These are phyloP conservation scores for Aleiodes testaceus DNA, from an alignment of 2,888 invertebrate genomes.

Conservation along the genomic window DNA sequence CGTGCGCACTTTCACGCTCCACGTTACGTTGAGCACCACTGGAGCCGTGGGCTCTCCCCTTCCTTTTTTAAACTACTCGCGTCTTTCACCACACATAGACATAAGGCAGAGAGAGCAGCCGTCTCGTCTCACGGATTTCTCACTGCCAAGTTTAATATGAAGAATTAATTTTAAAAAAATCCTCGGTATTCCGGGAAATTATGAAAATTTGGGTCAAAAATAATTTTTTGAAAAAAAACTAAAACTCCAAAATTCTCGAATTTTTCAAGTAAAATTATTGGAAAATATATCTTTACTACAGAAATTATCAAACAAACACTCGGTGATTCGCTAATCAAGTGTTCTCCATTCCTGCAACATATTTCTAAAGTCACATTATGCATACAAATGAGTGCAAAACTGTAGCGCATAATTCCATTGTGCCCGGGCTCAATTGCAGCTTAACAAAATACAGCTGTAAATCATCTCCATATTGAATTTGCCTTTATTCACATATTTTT, in stretches of 20 bases:
- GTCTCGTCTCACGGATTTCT: slow-evolving; percentile 34
- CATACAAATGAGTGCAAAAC: slow-evolving; percentile 27
- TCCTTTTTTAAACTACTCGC: not conserved
- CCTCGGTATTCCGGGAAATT: no score
- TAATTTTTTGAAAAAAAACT: no score
- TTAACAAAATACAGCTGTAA: not conserved
- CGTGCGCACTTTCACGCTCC: slow-evolving; percentile 66
- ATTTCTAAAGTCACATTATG: slow-evolving; percentile 28
- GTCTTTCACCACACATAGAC: slow-evolving; percentile 31
- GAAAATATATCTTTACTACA: no score
- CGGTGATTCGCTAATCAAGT: slow-evolving; percentile 2
- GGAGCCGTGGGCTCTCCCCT: slow-evolving; percentile 39
- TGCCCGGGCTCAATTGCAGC: slow-evolving; percentile 9
- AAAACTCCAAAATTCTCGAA: no score
- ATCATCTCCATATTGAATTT: not conserved
- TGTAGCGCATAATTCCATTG: slow-evolving; percentile 6
- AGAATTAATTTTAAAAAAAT: not conserved
- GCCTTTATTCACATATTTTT: not conserved
- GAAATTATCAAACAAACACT: slow-evolving; percentile 8
- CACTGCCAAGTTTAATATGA: slow-evolving; percentile 28
- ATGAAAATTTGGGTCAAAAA: no score
- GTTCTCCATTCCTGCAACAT: slow-evolving; percentile 9
- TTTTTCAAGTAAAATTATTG: no score
- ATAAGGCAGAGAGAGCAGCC: slow-evolving; percentile 35
- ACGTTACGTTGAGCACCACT: slow-evolving; percentile 64